Evolutionary conservation across 2,113 vertebrate species (phyloP).

Genomic region (Cololabis saira): DNA sequence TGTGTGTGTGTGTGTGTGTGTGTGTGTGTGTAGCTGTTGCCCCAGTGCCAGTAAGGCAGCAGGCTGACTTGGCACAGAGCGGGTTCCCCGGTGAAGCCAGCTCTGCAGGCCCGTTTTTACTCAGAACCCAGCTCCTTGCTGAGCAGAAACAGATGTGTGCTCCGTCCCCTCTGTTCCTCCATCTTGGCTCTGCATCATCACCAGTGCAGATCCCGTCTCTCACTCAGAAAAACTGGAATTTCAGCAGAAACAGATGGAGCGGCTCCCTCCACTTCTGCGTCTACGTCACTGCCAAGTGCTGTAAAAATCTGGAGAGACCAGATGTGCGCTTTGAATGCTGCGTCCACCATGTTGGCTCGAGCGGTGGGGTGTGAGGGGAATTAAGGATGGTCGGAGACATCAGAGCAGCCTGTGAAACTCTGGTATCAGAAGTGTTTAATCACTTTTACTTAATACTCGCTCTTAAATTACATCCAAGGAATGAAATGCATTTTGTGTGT

Average conservation of each 20-base stretch:
- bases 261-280: conserved; percentile 55
- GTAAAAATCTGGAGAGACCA: conserved; percentile 46
- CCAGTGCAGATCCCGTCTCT: conserved; percentile 66
- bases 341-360: conserved; percentile 33
- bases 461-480: too few relatives aligned
- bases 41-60: conserved; percentile 63
- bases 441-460: not conserved
- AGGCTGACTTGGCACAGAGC: conserved; percentile 60
- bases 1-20: conserved; percentile 42
- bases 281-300: conserved; percentile 41
- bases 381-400: conserved; percentile 11
- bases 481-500: not conserved
- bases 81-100: conserved; percentile 59
- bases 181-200: conserved; percentile 72
- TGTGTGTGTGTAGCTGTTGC: conserved; percentile 55
- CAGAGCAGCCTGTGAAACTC: conserved; percentile 7
- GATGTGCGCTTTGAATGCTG: conserved; percentile 39
- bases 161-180: conserved; percentile 59
- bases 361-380: conserved; percentile 8
- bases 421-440: not conserved
- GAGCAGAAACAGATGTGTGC: conserved; percentile 77
- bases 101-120: conserved; percentile 49
- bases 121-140: conserved; percentile 53
- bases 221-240: conserved; percentile 55
- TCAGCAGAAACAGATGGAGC: conserved; percentile 70